These are phyloP conservation scores for Caranx melampygus DNA, from an alignment of 2,113 vertebrate species.

Conservation along the genomic window DNA sequence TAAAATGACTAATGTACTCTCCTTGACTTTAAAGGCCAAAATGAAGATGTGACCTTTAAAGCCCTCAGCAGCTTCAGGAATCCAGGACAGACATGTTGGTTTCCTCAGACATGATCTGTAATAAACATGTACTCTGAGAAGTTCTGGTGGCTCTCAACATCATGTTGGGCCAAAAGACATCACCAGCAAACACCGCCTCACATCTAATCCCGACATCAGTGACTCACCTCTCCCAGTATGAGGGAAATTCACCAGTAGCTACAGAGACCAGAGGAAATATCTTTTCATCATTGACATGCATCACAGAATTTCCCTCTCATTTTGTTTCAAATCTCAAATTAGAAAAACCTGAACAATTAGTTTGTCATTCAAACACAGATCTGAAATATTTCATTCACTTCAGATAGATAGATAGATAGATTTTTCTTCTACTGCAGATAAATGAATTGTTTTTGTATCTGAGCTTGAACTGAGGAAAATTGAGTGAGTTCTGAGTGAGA, in stretches of 20 bases:
- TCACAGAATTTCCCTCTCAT: neutral
- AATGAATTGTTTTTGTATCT: neutral
- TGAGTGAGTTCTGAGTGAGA: too few species aligned
- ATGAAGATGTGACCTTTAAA: conserved; percentile 30
- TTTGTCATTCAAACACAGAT: too few species aligned
- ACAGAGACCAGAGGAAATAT: neutral
- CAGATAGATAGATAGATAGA: too few species aligned
- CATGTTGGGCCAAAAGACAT: too few species aligned
- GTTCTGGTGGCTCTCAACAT: neutral
- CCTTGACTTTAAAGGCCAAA: neutral
- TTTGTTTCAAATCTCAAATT: too few species aligned
- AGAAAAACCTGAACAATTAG: too few species aligned
- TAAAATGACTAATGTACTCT: neutral
- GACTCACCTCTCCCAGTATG: neutral
- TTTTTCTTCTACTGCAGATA: too few species aligned
- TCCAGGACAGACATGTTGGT: neutral
- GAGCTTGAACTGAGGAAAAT: neutral
- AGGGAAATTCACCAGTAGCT: neutral
- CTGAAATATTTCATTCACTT: too few species aligned
- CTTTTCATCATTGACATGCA: neutral
- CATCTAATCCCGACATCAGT: too few species aligned
- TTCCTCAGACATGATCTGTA: neutral
- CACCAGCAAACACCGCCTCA: too few species aligned
- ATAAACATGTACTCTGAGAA: neutral
- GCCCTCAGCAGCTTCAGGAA: neutral